Percentiles rank a stretch among this genome's conserved stretches.
Evolutionary conservation across 2,113 vertebrate species (phyloP).

Genomic region (Nesoenas mayeri): DNA sequence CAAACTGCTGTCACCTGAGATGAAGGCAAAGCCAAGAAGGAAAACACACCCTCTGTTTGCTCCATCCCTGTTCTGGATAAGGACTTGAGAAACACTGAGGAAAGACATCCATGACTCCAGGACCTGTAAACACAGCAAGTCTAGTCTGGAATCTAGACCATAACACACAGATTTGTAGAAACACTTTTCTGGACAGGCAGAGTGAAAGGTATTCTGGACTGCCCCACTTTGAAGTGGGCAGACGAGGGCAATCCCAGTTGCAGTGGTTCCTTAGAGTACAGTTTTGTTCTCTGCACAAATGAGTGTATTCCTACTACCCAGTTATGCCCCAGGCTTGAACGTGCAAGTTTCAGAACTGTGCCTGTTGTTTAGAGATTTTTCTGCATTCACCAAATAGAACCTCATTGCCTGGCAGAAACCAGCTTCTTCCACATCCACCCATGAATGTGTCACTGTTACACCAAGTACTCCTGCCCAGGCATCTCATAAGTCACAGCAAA

Average conservation of each 20-base stretch:
- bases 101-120: background rate
- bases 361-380: background rate
- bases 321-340: background rate
- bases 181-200: background rate
- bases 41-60: background rate
- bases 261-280: background rate
- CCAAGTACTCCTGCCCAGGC: background rate
- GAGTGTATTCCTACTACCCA: background rate
- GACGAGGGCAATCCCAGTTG: background rate
- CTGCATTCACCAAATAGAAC: background rate
- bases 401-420: background rate
- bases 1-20: background rate
- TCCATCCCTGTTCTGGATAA: background rate
- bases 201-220: background rate
- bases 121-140: background rate
- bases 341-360: background rate
- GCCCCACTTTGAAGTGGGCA: background rate
- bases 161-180: background rate
- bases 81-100: background rate
- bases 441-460: fast-evolving
- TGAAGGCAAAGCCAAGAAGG: background rate
- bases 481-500: background rate
- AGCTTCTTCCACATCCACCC: background rate
- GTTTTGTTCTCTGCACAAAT: background rate
- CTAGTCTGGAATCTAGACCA: background rate